A percentile compares a stretch with the other conserved stretches of the same genome.
Conservation (phyloP, 1,140 invertebrate genomes). For the Pachypsylla venusta region DNA sequence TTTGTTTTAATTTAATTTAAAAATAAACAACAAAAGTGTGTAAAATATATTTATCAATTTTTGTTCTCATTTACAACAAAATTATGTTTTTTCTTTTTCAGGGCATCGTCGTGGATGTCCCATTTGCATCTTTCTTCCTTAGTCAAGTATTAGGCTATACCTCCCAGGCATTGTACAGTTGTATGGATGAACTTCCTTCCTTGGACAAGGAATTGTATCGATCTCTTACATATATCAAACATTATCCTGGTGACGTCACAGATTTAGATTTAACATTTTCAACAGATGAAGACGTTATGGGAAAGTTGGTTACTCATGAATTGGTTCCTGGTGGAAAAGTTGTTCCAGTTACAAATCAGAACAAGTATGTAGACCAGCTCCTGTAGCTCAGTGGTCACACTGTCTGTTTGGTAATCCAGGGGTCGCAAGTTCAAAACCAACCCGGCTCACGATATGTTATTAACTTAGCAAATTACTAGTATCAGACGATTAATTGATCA, state of each 20-base stretch:
- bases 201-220: conserved; percentile 92
- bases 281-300: conserved; percentile 89
- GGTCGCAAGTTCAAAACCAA: too few species aligned
- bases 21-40: too few species aligned
- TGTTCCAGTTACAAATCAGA: conserved; percentile 88
- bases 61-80: too few species aligned
- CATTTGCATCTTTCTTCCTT: conserved; percentile 96
- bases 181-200: conserved; percentile 92
- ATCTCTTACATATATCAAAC: conserved; percentile 92
- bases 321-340: conserved; percentile 85
- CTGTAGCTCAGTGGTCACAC: too few species aligned
- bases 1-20: too few species aligned
- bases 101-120: conserved; percentile 97
- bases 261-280: conserved; percentile 94
- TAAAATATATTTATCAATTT: too few species aligned
- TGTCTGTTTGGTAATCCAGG: too few species aligned
- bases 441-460: too few species aligned
- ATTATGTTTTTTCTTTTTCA: conserved; percentile 30
- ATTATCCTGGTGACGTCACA: conserved; percentile 82
- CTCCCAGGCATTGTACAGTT: conserved; percentile 83
- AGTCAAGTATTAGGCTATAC: conserved; percentile 90
- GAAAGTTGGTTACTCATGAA: conserved; percentile 76
- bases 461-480: too few species aligned
- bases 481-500: too few species aligned
- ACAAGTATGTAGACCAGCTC: too few species aligned